Conservation (phyloP, 2,797 vertebrate genomes). For the Catamblyrhynchus diadema region DNA sequence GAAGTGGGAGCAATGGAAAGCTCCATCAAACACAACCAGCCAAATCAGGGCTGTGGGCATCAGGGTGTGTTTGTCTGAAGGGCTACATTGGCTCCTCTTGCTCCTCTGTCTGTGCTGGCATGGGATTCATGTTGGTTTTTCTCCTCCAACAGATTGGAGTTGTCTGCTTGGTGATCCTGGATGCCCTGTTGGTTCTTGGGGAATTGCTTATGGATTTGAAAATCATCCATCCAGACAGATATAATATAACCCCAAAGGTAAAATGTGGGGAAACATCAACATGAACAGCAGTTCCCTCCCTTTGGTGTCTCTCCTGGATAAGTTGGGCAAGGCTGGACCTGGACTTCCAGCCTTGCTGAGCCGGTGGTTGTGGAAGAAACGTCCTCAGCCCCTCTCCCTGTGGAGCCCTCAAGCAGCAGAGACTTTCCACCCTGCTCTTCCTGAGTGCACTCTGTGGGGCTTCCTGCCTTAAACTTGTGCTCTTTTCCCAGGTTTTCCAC, state of each 20-base stretch:
- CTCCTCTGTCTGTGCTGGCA: background rate
- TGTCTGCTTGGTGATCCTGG: conserved; percentile 89
- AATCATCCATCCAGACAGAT: conserved; percentile 79
- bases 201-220: conserved; percentile 90
- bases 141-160: conserved; percentile 78
- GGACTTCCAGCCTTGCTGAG: background rate
- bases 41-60: accelerated
- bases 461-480: background rate
- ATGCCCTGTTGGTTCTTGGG: conserved; percentile 88
- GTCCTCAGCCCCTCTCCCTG: background rate
- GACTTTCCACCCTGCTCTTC: background rate
- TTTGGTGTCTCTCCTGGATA: background rate
- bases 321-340: background rate
- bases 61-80: background rate
- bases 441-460: accelerated
- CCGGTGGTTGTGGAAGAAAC: accelerated
- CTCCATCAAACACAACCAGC: accelerated
- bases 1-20: background rate
- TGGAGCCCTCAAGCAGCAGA: accelerated
- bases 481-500: conserved; percentile 85
- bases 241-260: conserved; percentile 81
- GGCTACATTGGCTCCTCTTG: background rate
- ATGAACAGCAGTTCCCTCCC: background rate
- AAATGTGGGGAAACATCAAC: background rate
- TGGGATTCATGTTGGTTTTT: background rate